Base-by-base conservation (phyloP, 2,113 vertebrate genomes). In the Ophthalmolycus amberensis region DNA sequence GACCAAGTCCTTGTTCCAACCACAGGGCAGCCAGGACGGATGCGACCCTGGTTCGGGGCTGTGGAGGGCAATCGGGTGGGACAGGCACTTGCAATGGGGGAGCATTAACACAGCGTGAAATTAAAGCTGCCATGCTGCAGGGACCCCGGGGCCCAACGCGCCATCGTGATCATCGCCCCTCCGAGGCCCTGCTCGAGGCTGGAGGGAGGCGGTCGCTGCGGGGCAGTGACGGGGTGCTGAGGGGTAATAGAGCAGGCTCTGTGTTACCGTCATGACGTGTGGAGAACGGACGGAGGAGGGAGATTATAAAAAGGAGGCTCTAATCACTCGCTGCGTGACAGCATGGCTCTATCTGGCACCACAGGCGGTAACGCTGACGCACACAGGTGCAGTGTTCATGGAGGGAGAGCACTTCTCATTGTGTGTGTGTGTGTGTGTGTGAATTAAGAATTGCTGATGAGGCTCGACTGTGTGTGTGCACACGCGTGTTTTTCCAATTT, bases 61-160 rank as follows among this genome's bases (percentile, higher is more conserved):
- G 83, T 42, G 68, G 88, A 83, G 86, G 89, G 89, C 83, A 84
- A 84, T 85, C 56, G 50, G 74, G 60, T 85, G 75, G 83, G 84
- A 88, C 77, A 56, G 80, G 87, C 75, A 20, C 75, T 79, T 40
- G 87, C 88, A 75, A 79, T 64, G 81, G 81, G 91, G 83, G 32
- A 32, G 93, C 91, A 94, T 94, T 94, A 95, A 94, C 94, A 94
- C 94, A 94, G 91, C 94, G 92, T 95, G 94, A 95, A 95, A 95
- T 95, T 94, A 94, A 94, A 94, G 87, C 91, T 90, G 93, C 86
- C 84, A 81, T 87, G 89, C 93, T 91, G 90, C 85, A 83, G 88
- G 80, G 91, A 91, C 85, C 89, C 77, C 12, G 73, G 89, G 54
- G 79, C 83, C 75, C 76, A 79, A 85, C 85, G 79, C 84, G 40